Percentiles rank a stretch among this genome's conserved stretches.
These are phyloP conservation scores for Platycnemis pennipes DNA, from an alignment of 2,888 invertebrate species.

Conservation along the genomic window DNA sequence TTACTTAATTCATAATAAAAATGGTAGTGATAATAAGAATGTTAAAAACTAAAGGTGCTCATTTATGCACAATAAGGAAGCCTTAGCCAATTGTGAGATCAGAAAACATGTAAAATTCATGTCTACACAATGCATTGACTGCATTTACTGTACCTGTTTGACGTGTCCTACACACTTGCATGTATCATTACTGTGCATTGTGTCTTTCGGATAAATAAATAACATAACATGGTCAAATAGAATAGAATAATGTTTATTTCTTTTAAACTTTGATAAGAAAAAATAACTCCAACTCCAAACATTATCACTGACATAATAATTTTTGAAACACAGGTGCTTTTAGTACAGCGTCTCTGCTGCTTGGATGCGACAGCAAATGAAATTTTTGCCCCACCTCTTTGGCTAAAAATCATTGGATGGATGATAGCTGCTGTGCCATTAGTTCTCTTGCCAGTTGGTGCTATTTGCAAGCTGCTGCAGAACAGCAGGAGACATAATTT, in stretches of 20 bases:
- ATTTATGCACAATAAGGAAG: too few species aligned
- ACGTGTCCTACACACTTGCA: neutral
- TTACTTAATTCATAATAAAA: too few species aligned
- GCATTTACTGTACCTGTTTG: neutral
- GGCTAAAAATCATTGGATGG: slow-evolving; percentile 37
- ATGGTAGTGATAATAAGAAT: too few species aligned
- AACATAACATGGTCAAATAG: neutral
- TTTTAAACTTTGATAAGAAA: neutral
- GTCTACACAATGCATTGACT: too few species aligned
- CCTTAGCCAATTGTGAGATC: too few species aligned
- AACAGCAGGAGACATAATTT: slow-evolving; percentile 32
- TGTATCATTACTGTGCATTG: too few species aligned
- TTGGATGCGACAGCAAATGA: slow-evolving; percentile 30
- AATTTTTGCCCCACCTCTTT: neutral
- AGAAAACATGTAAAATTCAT: too few species aligned
- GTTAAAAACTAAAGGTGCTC: too few species aligned
- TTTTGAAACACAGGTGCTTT: neutral
- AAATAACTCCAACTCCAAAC: neutral
- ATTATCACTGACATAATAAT: neutral
- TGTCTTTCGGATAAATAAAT: too few species aligned
- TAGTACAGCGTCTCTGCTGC: slow-evolving; percentile 40
- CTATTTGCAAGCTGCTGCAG: slow-evolving; percentile 19
- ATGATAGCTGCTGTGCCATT: slow-evolving; percentile 36
- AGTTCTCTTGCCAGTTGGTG: slow-evolving; percentile 25
- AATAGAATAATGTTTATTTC: neutral